Base-by-base conservation (phyloP, 2,113 vertebrate genomes). In the Caranx ignobilis region DNA sequence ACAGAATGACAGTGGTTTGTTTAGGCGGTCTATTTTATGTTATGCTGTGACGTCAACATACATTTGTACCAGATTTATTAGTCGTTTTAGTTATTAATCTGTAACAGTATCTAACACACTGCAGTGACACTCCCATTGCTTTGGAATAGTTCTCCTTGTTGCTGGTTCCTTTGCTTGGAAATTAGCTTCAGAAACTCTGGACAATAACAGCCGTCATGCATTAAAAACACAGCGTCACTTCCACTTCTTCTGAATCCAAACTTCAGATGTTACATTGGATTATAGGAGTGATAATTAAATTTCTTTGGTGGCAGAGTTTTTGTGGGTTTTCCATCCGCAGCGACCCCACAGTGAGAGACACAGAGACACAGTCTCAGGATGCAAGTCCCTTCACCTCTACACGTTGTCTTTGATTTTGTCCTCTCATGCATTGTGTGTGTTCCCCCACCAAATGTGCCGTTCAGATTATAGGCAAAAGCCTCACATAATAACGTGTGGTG, bases 401-500 rank as follows among this genome's bases (percentile, higher is more conserved):
- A 71, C 74, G 39, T 71, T 75, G 65, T 77, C 77, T 89, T 90
- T 83, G 70, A 86, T 91, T 86, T 79, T 34, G 1, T 79, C 77
- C 35, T 85, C 78, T 77, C 72, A 61, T 75, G 83, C 80, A 61
- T 87, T 83, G 87, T 91, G 92, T 91, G 82, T 89, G 91, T 87
- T 87, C 73, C 68, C 18, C 66, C 71, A 72, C 69, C 61, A 87
- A 87, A 86, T 85, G 87, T 83, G 82, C 85, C 73, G 31, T 83
- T 92, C 82, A 81, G 82, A 86, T 85, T 83, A 87, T 64, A 76
- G 77, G 75, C 64, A 69, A 87, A 79, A 90, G 91, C 88, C 89
- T 88, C 88, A 81, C 85, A 77, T 47, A 91, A 87, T 86, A 92
- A 82, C 67, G 88, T 81, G 77, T 86, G 87, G 83, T 62, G 75